Evolutionary conservation across 1,140 invertebrate species (phyloP), one percentile per base, ranked within the genome.

Genomic region (Zaprionus taronus): DNA sequence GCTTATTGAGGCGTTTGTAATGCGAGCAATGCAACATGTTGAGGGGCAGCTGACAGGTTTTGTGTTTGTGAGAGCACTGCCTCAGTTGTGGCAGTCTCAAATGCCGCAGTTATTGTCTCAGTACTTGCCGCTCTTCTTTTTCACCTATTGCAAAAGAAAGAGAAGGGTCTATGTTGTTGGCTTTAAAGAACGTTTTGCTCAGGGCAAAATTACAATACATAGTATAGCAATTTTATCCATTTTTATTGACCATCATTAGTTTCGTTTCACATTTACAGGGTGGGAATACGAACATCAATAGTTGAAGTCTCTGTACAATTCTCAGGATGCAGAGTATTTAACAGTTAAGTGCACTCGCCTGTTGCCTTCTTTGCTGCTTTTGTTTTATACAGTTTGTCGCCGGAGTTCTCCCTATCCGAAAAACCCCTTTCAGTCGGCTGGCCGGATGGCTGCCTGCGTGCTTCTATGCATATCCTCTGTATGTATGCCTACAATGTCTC

Each of bases 401-500:
- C 20, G 11, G 28, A 24, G 28, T 17, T 28, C 12, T 15, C 28
- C 15, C 22, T n/a, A 15, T 34, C 12, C 26, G 3, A 31, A 26
- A 31, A 24, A 24, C 24, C n/a, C 17, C 14, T 26, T 36, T n/a
- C 7, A 28, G 51, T 17, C 26, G 24, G 17, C 28, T 57, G 36
- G 67, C 6, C 7, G 26, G 51, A 14, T 17, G 31, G 24, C 28
- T 57, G 36, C 57, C 6, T 47, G 36, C 12, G 49, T 51, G 56
- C n/a, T 56, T 76, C 63, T 51, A 60, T 80, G 70, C 72, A 77
- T 61, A 57, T 74, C 41, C 71, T 69, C 47, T 47, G n/a, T 17
- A 17, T 47, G 41, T 47, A 47, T 71, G 81, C 70, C 81, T 82
- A 90, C 86, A 82, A 80, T 76, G 85, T 89, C 76, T 84, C 81